A percentile compares a stretch with the other conserved stretches of the same genome.
Evolutionary conservation across 1,140 invertebrate genomes (phyloP).

Genomic region (Amphibalanus amphitrite): DNA sequence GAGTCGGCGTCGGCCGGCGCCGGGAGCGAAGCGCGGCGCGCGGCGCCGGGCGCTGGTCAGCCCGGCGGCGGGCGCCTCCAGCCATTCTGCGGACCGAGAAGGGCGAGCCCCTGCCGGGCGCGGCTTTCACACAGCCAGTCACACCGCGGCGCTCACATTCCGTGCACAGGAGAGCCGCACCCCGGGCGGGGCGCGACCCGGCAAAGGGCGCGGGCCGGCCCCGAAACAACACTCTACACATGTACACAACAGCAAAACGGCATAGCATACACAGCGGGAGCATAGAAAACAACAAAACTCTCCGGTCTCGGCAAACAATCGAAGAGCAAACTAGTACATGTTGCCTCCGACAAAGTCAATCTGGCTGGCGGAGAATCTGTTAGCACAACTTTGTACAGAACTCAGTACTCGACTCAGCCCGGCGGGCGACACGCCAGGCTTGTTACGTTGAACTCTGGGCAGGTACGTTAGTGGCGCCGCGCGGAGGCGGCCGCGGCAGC

Average conservation of each 20-base stretch:
- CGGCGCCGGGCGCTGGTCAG: neutral
- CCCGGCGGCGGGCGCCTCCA: neutral
- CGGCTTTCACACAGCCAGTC: neutral
- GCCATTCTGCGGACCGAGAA: neutral
- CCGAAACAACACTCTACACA: neutral
- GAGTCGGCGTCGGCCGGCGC: too few relatives aligned
- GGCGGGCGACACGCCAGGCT: too few relatives aligned
- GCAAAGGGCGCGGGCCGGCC: too few relatives aligned
- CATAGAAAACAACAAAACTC: neutral
- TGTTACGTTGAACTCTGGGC: too few relatives aligned
- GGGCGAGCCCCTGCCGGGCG: neutral
- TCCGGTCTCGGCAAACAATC: neutral
- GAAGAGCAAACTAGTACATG: neutral
- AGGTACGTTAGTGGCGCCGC: too few relatives aligned
- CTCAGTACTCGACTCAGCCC: too few relatives aligned
- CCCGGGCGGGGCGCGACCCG: too few relatives aligned
- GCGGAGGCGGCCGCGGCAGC: too few relatives aligned
- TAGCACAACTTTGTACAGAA: too few relatives aligned
- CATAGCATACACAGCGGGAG: neutral
- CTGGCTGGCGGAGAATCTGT: too few relatives aligned
- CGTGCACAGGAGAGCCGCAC: neutral
- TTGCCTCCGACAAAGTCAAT: too few relatives aligned
- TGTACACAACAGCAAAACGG: neutral
- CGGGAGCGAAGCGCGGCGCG: too few relatives aligned
- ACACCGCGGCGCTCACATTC: neutral